Conservation (phyloP, 2,888 invertebrate species). For the Sipunculus nudus region DNA sequence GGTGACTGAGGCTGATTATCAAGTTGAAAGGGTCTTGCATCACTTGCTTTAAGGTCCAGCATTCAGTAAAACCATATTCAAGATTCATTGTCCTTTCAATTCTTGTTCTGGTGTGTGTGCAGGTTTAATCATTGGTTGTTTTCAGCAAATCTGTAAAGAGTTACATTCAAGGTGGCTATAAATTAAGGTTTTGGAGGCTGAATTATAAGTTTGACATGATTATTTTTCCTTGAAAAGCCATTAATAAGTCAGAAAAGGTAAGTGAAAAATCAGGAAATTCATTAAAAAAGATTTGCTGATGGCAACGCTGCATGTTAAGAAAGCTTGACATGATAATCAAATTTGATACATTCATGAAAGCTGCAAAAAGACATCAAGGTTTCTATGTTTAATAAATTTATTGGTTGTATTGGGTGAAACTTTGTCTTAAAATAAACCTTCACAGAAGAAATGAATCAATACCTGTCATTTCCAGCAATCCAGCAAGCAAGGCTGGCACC, state of each 20-base stretch:
- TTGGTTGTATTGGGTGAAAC: background rate
- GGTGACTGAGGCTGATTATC: no score
- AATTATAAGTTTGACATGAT: no score
- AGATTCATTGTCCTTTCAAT: no score
- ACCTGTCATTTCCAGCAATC: background rate
- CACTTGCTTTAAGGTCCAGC: no score
- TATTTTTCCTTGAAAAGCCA: no score
- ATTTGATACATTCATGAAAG: background rate
- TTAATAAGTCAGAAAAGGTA: no score
- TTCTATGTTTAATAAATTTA: background rate
- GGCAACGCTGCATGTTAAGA: background rate
- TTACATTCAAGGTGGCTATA: no score
- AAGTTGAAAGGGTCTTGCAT: no score
- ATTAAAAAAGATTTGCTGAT: background rate
- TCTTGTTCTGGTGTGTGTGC: background rate
- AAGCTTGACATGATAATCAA: background rate
- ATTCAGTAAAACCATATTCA: no score
- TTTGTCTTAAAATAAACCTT: background rate
- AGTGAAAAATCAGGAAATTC: background rate
- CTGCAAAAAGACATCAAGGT: no score
- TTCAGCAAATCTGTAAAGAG: background rate
- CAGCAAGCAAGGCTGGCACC: constrained; percentile 12
- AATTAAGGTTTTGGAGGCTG: no score
- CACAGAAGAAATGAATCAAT: background rate
- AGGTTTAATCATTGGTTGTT: background rate